Evolutionary conservation across 1,140 invertebrate genomes (phyloP).

Genomic region (Bombyx mori): ASM3026992v2 NC_085129.1:9113501-9114000

Average conservation of each 20-base stretch:
- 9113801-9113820: background rate
- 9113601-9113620: conserved; percentile 36
- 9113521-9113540: background rate
- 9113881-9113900: too few species aligned
- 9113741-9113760: conserved; percentile 5
- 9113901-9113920: too few species aligned
- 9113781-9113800: conserved; percentile 9
- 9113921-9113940: too few species aligned
- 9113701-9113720: conserved; percentile 87
- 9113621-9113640: conserved; percentile 30
- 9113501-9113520: background rate
- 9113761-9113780: conserved; percentile 4
- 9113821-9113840: too few species aligned
- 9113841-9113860: too few species aligned
- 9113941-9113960: too few species aligned
- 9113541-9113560: conserved; percentile 8
- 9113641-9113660: conserved; percentile 7
- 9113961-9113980: too few species aligned
- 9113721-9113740: conserved; percentile 86
- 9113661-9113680: conserved; percentile 27
- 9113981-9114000: too few species aligned
- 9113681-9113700: conserved; percentile 79
- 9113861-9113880: too few species aligned
- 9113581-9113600: conserved; percentile 63
- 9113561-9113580: conserved; percentile 43